phyloP scores from a whole-genome alignment of 92 coral and sea anemone species.

The Galaxea fascicularis region DNA sequence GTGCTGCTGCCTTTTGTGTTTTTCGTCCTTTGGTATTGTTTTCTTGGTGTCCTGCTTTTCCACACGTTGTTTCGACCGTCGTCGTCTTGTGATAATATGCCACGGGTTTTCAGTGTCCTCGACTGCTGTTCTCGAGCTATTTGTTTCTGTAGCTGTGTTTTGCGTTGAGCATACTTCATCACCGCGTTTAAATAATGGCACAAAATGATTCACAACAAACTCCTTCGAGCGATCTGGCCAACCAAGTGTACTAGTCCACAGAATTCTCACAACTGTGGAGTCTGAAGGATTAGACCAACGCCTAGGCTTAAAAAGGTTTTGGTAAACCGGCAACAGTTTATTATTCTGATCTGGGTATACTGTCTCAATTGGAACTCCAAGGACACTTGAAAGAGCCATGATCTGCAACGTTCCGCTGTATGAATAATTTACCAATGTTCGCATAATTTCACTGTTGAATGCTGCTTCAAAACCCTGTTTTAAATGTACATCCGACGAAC shows the following conservation, averaged over 20 bases:
- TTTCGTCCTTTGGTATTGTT: too few relatives aligned
- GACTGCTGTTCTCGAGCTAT: too few relatives aligned
- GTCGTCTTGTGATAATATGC: background rate
- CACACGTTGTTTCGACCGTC: background rate
- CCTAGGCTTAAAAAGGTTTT: constrained; percentile 54
- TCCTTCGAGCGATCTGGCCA: constrained; percentile 51
- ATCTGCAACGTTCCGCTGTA: constrained; percentile 51
- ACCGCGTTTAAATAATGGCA: constrained; percentile 42
- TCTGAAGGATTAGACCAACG: background rate
- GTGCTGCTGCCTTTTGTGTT: too few relatives aligned
- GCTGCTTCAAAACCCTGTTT: constrained; percentile 41
- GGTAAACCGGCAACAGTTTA: constrained; percentile 38
- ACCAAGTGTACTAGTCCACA: constrained; percentile 56
- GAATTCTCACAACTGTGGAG: constrained; percentile 32
- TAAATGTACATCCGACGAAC: background rate
- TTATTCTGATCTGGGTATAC: constrained; percentile 57
- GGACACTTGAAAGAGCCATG: constrained; percentile 54
- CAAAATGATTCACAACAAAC: constrained; percentile 61
- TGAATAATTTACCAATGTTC: constrained; percentile 36
- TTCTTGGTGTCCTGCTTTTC: background rate
- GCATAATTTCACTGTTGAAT: constrained; percentile 37
- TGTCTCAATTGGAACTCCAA: constrained; percentile 36
- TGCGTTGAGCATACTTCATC: background rate
- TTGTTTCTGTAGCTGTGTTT: background rate
- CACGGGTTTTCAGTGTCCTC: background rate